Conservation (phyloP, 2,888 invertebrate genomes). For the Brachypterus glaber region DNA sequence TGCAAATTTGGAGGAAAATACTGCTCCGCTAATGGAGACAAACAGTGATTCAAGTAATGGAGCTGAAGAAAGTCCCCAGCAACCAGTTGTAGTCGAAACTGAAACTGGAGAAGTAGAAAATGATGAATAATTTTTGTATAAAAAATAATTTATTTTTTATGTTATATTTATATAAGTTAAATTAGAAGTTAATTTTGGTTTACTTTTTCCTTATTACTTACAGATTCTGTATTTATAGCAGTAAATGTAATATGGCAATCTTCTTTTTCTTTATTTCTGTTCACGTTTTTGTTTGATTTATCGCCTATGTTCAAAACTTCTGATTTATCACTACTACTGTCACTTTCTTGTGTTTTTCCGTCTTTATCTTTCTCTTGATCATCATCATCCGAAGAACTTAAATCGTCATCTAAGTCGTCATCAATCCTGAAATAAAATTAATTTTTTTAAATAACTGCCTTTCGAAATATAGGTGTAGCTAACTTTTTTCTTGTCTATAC, state of each 20-base stretch:
- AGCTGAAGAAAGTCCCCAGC: slow-evolving; percentile 6
- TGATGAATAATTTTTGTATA: slow-evolving; percentile 24
- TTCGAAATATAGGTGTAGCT: too few species aligned
- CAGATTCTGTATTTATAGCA: too few species aligned
- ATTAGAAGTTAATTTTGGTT: too few species aligned
- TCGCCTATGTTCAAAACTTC: too few species aligned
- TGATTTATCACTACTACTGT: background rate
- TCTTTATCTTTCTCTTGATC: slow-evolving; percentile 7
- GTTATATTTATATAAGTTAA: too few species aligned
- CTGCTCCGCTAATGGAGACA: slow-evolving; percentile 8
- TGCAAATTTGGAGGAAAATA: slow-evolving; percentile 16
- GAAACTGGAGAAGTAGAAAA: slow-evolving; percentile 30
- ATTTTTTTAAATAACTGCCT: too few species aligned
- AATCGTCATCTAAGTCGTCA: slow-evolving; percentile 30
- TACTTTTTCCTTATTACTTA: too few species aligned
- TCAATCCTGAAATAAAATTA: slow-evolving; percentile 28
- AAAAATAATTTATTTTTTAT: too few species aligned
- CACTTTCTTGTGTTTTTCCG: background rate
- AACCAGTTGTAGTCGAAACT: slow-evolving; percentile 11
- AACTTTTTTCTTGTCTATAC: too few species aligned
- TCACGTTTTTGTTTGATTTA: too few species aligned
- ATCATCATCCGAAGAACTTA: slow-evolving; percentile 23
- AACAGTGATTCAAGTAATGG: slow-evolving; percentile 2
- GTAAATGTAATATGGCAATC: too few species aligned
- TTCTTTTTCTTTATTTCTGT: too few species aligned